These are phyloP conservation scores for Lucinisca nassula DNA, from an alignment of 2,888 invertebrate species.

Conservation along the genomic window DNA sequence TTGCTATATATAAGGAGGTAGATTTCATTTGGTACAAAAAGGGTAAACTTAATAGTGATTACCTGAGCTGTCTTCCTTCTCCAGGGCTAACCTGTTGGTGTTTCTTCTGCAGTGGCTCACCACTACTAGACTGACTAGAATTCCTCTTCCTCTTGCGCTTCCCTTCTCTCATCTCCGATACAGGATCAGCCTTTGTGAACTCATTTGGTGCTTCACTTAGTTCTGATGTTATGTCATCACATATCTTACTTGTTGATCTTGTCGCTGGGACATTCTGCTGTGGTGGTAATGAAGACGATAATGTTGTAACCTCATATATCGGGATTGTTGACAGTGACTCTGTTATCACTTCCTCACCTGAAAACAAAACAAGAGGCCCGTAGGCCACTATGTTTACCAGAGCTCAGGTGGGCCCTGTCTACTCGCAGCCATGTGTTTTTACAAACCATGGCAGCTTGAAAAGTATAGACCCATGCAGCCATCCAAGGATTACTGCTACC, in stretches of 20 bases:
- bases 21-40: too few relatives aligned
- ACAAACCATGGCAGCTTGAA: too few relatives aligned
- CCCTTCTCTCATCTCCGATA: slow-evolving; percentile 23
- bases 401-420: too few relatives aligned
- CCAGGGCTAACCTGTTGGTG: slow-evolving; percentile 11
- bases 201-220: slow-evolving; percentile 44
- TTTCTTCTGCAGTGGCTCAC: slow-evolving; percentile 53
- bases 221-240: slow-evolving; percentile 65
- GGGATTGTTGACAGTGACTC: background rate
- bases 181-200: slow-evolving; percentile 12
- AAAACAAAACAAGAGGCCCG: background rate
- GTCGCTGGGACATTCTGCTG: slow-evolving; percentile 35
- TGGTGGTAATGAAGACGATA: slow-evolving; percentile 5
- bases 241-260: slow-evolving; percentile 62
- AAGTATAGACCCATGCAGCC: too few relatives aligned
- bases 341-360: slow-evolving; percentile 35
- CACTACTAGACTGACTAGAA: slow-evolving; percentile 50
- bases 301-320: slow-evolving; percentile 54
- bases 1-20: too few relatives aligned
- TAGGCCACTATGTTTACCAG: too few relatives aligned
- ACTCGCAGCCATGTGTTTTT: too few relatives aligned
- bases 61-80: slow-evolving; percentile 64
- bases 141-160: slow-evolving; percentile 56
- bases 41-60: too few relatives aligned
- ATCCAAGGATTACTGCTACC: too few relatives aligned